Base-by-base conservation (phyloP, 2,888 invertebrate genomes). In the Caenorhabditis plicata region DNA sequence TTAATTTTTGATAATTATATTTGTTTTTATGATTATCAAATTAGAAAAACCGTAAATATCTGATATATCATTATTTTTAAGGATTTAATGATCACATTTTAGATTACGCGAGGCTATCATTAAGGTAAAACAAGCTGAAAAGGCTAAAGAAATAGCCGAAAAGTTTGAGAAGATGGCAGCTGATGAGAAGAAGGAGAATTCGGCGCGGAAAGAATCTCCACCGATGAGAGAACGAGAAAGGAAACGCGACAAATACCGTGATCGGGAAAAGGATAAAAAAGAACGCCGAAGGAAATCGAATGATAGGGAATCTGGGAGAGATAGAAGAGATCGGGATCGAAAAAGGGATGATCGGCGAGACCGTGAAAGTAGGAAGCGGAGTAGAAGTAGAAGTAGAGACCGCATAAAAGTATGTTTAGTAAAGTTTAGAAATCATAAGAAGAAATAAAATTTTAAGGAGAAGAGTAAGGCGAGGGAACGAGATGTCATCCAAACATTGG, bases 401-500 rank as follows among this genome's bases (percentile, higher is more conserved):
- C 43, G 60, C 13, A 7, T 43, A 3, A 53, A 53, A 26, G 57
- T 43, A 13, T 25, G 39, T 41, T 27, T 15, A 3, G 9, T n/a
- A 7, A 44, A 27, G 22, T n/a, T 35, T 4, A n/a, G 11, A 29
- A 20, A 11, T 13, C 31, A 5, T 23, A 17, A 19, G 19, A 19
- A 29, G 9, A 9, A 45, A 35, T 20, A 45, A 33, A 32, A 32
- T 19, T 45, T 56, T 25, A 51, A 58, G 57, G 57, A 58, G 13
- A 52, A 50, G 31, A 52, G 33, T 19, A 40, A 27, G 11, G 27
- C 43, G 39, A 13, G 44, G 15, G 35, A 44, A 35, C 62, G 58
- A 27, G 68, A 71, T 26, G 61, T 64, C 15, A 35, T 35, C 13
- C 45, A 53, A 35, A 36, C 57, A 36, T 39, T 63, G 15, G 65